Percentiles rank a stretch among this genome's conserved stretches.
phyloP scores from a whole-genome alignment of 2,888 invertebrate genomes.

The Cyrtodaria siliqua region DNA sequence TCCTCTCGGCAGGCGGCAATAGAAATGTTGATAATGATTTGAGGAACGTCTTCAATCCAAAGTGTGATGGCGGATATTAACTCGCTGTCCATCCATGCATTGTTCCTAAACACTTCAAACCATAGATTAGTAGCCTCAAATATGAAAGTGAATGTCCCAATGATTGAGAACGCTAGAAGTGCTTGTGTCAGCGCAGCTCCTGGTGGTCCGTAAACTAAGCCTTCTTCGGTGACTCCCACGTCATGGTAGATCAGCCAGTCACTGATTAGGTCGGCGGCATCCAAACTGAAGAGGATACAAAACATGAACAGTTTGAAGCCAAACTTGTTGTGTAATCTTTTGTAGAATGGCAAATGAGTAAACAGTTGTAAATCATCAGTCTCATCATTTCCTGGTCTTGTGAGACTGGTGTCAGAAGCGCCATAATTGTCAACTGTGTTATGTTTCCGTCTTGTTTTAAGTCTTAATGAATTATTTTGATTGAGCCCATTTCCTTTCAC shows the following conservation, averaged over 20 bases:
- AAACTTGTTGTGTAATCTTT: slow-evolving; percentile 26
- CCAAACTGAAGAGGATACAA: slow-evolving; percentile 52
- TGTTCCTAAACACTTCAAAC: slow-evolving; percentile 52
- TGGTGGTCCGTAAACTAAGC: slow-evolving; percentile 74
- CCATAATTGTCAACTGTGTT: neutral
- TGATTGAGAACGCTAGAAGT: slow-evolving; percentile 68
- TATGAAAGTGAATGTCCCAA: slow-evolving; percentile 65
- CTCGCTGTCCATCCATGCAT: slow-evolving; percentile 65
- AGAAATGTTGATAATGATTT: slow-evolving; percentile 66
- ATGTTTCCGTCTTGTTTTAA: neutral
- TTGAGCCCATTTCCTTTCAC: too few species aligned
- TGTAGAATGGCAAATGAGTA: slow-evolving; percentile 26
- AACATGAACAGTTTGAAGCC: slow-evolving; percentile 53
- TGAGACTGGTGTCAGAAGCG: neutral
- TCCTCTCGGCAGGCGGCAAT: slow-evolving; percentile 73
- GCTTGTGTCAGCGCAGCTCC: slow-evolving; percentile 31
- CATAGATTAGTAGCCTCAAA: slow-evolving; percentile 60
- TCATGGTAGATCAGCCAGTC: slow-evolving; percentile 76
- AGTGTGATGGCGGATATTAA: slow-evolving; percentile 52
- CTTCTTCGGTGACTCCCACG: slow-evolving; percentile 61
- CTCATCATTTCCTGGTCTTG: neutral
- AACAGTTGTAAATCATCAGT: neutral
- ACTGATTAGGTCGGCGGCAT: slow-evolving; percentile 67
- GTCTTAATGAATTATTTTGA: too few species aligned
- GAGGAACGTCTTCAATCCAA: slow-evolving; percentile 73